phyloP scores from a whole-genome alignment of 2,888 invertebrate species.

The Xanthia togata region DNA sequence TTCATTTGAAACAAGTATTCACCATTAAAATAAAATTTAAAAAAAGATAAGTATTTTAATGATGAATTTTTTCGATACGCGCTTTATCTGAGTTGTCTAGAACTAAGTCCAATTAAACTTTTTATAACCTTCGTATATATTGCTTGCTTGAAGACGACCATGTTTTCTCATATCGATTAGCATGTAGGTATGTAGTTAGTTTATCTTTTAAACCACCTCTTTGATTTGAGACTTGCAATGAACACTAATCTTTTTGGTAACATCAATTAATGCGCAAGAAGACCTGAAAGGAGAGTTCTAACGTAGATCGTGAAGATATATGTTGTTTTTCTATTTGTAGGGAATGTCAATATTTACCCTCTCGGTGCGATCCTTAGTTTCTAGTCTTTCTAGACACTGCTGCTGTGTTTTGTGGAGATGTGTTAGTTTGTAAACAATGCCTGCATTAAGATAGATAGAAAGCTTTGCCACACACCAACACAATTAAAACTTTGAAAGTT shows the following conservation, averaged over 20 bases:
- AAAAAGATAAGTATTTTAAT: slow-evolving; percentile 21
- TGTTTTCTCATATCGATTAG: not conserved
- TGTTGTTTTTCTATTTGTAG: slow-evolving; percentile 19
- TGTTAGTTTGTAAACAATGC: slow-evolving; percentile 11
- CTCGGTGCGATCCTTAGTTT: slow-evolving; percentile 37
- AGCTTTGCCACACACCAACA: not conserved
- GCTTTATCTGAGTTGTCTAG: not conserved
- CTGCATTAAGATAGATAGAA: not conserved
- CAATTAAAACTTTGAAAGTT: not conserved
- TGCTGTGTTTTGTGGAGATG: slow-evolving; percentile 8
- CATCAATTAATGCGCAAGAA: slow-evolving; percentile 12
- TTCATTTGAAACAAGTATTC: slow-evolving; percentile 50
- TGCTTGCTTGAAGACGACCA: not conserved
- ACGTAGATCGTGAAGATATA: not conserved
- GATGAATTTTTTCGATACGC: slow-evolving; percentile 4
- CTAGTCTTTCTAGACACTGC: not conserved
- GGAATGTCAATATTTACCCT: slow-evolving; percentile 38
- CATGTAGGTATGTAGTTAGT: not conserved
- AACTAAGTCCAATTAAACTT: not conserved
- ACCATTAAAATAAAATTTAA: slow-evolving; percentile 46
- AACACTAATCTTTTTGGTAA: slow-evolving; percentile 8
- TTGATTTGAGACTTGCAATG: not conserved
- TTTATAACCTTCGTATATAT: not conserved
- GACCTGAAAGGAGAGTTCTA: slow-evolving; percentile 1
- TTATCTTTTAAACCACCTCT: not conserved